Base-by-base conservation (phyloP, 2,113 vertebrate genomes). In the Daubentonia madagascariensis region DNA sequence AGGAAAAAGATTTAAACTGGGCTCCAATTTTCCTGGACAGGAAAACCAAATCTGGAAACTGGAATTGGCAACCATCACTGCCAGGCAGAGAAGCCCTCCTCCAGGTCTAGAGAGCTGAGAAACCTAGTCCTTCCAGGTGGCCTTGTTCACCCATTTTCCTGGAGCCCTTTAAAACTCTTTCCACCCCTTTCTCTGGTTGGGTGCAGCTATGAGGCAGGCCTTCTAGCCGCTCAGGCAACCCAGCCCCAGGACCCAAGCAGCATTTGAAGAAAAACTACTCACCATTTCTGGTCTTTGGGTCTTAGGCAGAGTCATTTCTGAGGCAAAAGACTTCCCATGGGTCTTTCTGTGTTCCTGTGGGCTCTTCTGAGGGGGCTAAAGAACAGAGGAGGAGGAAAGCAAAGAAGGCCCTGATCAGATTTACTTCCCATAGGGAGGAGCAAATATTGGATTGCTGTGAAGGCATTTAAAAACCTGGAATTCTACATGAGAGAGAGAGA, bases 1-100 rank as follows among this genome's bases (percentile, higher is more conserved):
- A 97, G 95, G 94, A 97, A 98, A 98, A 96, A 92, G 73, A 80
- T 89, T 93, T 75, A 92, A 97, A 94, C 70, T 78, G 95, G 80
- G 73, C 50, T 94, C 68, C 61, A 75, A n/a, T 96, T 97, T 94
- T 93, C 91, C 91, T 78, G 80, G 73, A 75, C 91, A 85, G 59
- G 75, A 95, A 96, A 97, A 90, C n/a, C 65, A 76, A 97, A 94
- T 70, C 79, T 83, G 96, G 92, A 92, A 91, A 84, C 68, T 96
- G 57, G 48, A 96, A 92, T 45, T 96, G 40, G 70, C 95, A 81
- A 43, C 23, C 32, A 54, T 92, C 45, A 48, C 48, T 79, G 68
- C 61, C 81, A 89, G 57, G 48, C 78, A 45, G 59, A 96, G 90
- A 96, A 76, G 63, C 85, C 48, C 73, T 96, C 91, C 95, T 93